A percentile compares a stretch with the other conserved stretches of the same genome.
Evolutionary conservation across 2,113 vertebrate species (phyloP).

Genomic region (Turnix velox): DNA sequence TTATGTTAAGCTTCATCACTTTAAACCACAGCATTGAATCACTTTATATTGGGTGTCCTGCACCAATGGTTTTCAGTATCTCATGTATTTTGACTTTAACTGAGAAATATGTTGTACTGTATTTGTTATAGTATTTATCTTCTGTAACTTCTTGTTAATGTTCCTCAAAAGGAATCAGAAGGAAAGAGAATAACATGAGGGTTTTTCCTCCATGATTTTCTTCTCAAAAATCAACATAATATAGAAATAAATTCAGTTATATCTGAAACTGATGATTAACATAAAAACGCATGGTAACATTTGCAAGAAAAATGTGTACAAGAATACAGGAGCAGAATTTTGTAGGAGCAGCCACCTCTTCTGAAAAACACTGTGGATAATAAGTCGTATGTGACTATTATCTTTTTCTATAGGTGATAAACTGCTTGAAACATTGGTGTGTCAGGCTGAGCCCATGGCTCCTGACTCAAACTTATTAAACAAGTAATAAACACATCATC

Average conservation of each 20-base stretch:
- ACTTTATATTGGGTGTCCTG: neutral
- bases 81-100: neutral
- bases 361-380: neutral
- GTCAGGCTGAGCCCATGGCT: neutral
- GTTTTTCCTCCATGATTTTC: rapidly evolving
- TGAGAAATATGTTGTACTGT: neutral
- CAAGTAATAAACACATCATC: neutral
- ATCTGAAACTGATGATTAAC: neutral
- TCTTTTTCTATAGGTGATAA: neutral
- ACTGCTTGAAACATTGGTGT: neutral
- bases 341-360: neutral
- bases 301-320: neutral
- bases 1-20: neutral
- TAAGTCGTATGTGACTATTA: neutral
- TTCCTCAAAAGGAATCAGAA: neutral
- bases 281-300: neutral
- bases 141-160: neutral
- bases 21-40: neutral
- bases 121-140: neutral
- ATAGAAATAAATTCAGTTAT: neutral
- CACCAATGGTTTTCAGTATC: neutral
- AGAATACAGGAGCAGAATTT: neutral
- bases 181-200: neutral
- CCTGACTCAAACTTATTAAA: neutral
- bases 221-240: neutral